These are phyloP conservation scores for Poeciliopsis infans DNA, from an alignment of 2,797 vertebrate species.

Conservation along the genomic window DNA sequence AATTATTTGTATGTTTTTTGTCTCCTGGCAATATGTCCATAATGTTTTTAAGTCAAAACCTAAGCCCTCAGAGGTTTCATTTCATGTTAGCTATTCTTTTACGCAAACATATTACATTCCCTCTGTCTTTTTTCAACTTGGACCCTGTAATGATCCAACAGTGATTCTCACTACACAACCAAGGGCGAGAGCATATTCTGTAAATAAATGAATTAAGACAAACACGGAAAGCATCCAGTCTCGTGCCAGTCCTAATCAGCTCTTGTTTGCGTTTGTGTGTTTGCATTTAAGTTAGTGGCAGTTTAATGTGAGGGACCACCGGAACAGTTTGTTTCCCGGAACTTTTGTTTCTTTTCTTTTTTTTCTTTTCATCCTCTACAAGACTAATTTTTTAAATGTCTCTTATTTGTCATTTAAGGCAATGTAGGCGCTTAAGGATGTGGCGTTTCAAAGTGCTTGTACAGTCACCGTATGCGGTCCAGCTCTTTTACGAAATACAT, in stretches of 20 bases:
- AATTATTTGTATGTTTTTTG: neutral
- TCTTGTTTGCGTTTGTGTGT: slow-evolving; percentile 68
- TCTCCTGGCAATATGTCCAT: slow-evolving; percentile 5
- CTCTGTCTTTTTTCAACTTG: slow-evolving; percentile 28
- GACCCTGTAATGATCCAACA: slow-evolving; percentile 40
- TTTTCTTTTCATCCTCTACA: slow-evolving; percentile 29
- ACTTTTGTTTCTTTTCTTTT: slow-evolving; percentile 49
- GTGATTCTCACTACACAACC: slow-evolving; percentile 36
- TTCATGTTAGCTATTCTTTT: slow-evolving; percentile 47
- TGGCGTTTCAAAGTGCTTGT: slow-evolving; percentile 51
- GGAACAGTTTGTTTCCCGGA: slow-evolving; percentile 64
- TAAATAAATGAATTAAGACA: slow-evolving; percentile 54
- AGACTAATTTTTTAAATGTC: slow-evolving; percentile 52
- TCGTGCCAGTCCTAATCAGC: slow-evolving; percentile 61
- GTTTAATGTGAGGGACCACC: slow-evolving; percentile 70
- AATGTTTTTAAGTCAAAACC: slow-evolving; percentile 22
- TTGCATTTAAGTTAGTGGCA: slow-evolving; percentile 58
- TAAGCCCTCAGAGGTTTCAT: slow-evolving; percentile 49
- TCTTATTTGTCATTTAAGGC: slow-evolving; percentile 66
- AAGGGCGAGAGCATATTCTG: slow-evolving; percentile 53
- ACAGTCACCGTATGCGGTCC: slow-evolving; percentile 51
- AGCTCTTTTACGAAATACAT: slow-evolving; percentile 43
- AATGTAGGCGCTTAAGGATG: slow-evolving; percentile 59
- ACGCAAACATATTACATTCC: slow-evolving; percentile 42
- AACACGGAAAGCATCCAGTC: slow-evolving; percentile 43